phyloP scores from a whole-genome alignment of 2,113 vertebrate species.

The Xyliphius kryptos region DNA sequence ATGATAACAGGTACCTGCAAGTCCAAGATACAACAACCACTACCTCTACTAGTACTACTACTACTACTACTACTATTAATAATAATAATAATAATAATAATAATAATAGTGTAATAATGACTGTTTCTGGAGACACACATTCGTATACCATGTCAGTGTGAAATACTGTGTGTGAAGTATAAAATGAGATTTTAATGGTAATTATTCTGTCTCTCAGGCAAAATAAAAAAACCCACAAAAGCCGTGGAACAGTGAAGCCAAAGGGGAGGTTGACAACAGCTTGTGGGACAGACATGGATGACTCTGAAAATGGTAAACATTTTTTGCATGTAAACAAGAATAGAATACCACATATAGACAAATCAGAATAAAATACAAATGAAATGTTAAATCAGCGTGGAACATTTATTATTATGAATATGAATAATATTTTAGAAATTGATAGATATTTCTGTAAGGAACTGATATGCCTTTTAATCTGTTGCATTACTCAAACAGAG shows the following conservation, averaged over 20 bases:
- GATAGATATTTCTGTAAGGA: no score
- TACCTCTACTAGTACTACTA: no score
- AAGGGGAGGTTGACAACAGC: slow-evolving; percentile 34
- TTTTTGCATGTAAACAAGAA: not conserved
- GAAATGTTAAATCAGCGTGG: no score
- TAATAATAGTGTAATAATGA: no score
- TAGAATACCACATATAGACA: not conserved
- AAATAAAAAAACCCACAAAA: slow-evolving; percentile 6
- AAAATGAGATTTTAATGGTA: not conserved
- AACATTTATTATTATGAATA: no score
- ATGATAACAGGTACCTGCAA: no score
- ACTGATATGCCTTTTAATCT: slow-evolving; percentile 30
- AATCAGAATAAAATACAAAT: no score
- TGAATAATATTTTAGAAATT: no score
- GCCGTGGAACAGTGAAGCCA: slow-evolving; percentile 46
- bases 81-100: no score
- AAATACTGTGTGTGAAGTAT: not conserved
- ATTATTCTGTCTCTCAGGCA: slow-evolving; percentile 8
- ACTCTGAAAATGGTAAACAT: slow-evolving; percentile 67
- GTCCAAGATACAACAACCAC: no score
- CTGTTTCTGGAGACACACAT: no score
- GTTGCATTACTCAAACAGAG: slow-evolving; percentile 67
- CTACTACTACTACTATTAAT: no score
- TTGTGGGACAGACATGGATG: slow-evolving; percentile 64
- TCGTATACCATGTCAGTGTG: not conserved